Base-by-base conservation (phyloP, 2,888 invertebrate species). In the Melinaea menophilus region DNA sequence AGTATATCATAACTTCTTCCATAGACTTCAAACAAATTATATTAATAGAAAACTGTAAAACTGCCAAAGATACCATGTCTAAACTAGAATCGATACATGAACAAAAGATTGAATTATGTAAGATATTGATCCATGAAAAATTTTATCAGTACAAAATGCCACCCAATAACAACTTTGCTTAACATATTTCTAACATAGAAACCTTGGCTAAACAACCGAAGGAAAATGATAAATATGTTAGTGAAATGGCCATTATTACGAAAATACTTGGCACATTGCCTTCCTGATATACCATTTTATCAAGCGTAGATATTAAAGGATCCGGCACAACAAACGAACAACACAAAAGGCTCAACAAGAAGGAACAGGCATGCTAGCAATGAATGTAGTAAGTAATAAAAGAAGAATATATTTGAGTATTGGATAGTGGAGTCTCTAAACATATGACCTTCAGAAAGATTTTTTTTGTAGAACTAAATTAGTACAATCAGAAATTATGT, bases 251-350 rank as follows among this genome's bases (percentile, higher is more conserved):
- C 2, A 56, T 75, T 0, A 75, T 75, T 0, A 74, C 75, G 7
- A 76, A 76, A 64, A 75, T 75, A 66, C n/a, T 76, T 5, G 61
- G 73, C 9, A 41, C 41, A 41, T 9, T 74, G 48, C 75, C 73
- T 4, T 7, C 55, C 0, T 73, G 70, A 73, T 35, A 62, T 72
- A 56, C 64, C 72, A 31, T 51, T 75, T 0, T 63, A 73, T 1
- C 73, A 73, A 63, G 71, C 72, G 1, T 74, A 73, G 74, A 48
- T 75, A 66, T 75, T 72, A 51, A 31, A 75, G 5, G 71, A 72
- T 63, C 41, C 65, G 2, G 41, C 13, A 7, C 22, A 69, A 46
- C 41, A 9, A 11, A 71, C 73, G 22, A 48, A 13, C 5, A 22
- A 7, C 48, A 48, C 3, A 9, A 41, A 41, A 41, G 9, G 41